Conservation (phyloP, 2,797 vertebrate species). For the Garrulus glandarius region DNA sequence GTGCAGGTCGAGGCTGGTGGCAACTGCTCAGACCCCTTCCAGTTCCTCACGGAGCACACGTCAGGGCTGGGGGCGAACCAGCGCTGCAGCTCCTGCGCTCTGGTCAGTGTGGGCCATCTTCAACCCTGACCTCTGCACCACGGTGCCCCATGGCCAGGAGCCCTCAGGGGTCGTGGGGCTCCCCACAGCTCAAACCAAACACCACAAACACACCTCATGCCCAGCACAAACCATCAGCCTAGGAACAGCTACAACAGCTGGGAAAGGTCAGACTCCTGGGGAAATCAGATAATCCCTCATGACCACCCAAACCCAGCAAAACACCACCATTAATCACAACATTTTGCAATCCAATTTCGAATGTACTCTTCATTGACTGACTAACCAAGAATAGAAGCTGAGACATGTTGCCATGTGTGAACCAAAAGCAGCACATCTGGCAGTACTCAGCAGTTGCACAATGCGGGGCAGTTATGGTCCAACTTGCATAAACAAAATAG, state of each 20-base stretch:
- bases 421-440: slow-evolving; percentile 5
- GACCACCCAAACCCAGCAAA: neutral
- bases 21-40: neutral
- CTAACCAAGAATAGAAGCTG: neutral
- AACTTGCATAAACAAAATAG: neutral
- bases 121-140: fast-evolving
- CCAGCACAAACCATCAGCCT: neutral
- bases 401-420: neutral
- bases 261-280: neutral
- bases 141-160: neutral
- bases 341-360: neutral
- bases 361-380: neutral
- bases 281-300: neutral
- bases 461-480: neutral
- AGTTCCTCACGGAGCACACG: fast-evolving
- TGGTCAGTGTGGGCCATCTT: no score
- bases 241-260: neutral
- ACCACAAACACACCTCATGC: neutral
- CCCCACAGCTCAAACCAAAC: neutral
- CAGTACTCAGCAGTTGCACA: neutral
- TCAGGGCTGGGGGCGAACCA: neutral
- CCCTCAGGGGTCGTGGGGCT: neutral
- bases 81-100: fast-evolving
- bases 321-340: neutral
- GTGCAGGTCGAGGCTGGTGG: neutral